A percentile compares a stretch with the other conserved stretches of the same genome.
phyloP scores from a whole-genome alignment of 1,140 invertebrate genomes.

The Aethina tumida region DNA sequence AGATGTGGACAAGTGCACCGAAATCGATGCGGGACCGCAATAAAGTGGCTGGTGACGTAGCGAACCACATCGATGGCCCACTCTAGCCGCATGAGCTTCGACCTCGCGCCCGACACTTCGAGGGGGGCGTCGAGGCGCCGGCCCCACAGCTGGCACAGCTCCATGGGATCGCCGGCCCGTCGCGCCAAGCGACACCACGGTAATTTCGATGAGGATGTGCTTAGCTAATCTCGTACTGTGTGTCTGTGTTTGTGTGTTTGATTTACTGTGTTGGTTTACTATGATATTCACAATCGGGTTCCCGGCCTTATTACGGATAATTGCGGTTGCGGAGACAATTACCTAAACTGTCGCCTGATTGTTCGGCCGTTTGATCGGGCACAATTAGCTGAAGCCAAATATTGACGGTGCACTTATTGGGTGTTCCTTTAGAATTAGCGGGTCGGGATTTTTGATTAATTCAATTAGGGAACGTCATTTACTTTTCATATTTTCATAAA shows the following conservation, averaged over 20 bases:
- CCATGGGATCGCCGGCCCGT: slow-evolving; percentile 14
- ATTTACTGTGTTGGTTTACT: too few relatives aligned
- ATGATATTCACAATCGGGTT: not conserved
- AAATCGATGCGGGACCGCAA: too few relatives aligned
- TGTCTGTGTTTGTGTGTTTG: slow-evolving; percentile 1
- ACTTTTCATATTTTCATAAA: too few relatives aligned
- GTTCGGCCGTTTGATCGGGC: not conserved
- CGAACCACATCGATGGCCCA: slow-evolving; percentile 13
- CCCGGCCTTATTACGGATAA: not conserved
- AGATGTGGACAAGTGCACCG: too few relatives aligned
- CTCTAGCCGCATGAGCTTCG: slow-evolving; percentile 7
- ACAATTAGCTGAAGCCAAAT: too few relatives aligned
- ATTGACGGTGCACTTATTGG: too few relatives aligned
- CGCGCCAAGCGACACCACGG: slow-evolving; percentile 9
- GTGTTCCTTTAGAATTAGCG: too few relatives aligned
- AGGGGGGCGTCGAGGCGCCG: slow-evolving; percentile 18
- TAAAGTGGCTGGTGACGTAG: too few relatives aligned
- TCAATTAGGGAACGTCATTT: too few relatives aligned
- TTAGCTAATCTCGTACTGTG: not conserved
- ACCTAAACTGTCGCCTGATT: not conserved
- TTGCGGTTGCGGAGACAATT: not conserved
- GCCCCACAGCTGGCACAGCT: slow-evolving; percentile 31
- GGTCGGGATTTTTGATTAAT: too few relatives aligned
- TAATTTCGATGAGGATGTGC: slow-evolving; percentile 11
- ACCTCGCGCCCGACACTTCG: slow-evolving; percentile 1